phyloP scores from a whole-genome alignment of 2,888 invertebrate genomes.

The Melikaiella ostensackeni region DNA sequence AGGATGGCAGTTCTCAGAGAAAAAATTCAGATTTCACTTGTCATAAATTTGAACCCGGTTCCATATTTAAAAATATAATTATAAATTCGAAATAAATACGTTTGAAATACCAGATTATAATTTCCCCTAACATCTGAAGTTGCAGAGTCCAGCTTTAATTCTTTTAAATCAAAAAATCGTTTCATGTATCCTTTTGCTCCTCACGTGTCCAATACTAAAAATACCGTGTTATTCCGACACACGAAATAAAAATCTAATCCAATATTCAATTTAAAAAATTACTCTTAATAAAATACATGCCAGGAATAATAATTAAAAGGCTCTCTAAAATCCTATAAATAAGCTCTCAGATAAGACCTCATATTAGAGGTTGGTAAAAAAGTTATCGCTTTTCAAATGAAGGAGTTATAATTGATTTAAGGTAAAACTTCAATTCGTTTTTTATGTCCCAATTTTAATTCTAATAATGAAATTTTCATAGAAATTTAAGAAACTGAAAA shows the following conservation, averaged over 20 bases:
- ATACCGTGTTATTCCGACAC: neutral
- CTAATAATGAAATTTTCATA: too few species aligned
- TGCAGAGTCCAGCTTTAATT: neutral
- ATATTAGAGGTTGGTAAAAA: too few species aligned
- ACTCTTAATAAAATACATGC: neutral
- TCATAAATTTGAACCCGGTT: too few species aligned
- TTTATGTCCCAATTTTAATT: too few species aligned
- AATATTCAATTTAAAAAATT: neutral
- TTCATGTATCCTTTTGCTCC: neutral
- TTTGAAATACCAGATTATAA: neutral
- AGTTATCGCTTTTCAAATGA: too few species aligned
- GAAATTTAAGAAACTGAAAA: too few species aligned
- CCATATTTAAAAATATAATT: too few species aligned
- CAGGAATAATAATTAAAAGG: neutral
- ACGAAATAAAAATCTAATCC: neutral
- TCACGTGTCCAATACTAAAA: neutral
- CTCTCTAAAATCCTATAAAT: neutral
- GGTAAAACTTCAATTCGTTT: too few species aligned
- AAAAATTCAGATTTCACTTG: too few species aligned
- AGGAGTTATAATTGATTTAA: too few species aligned
- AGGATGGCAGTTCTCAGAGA: too few species aligned
- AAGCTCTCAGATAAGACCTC: neutral
- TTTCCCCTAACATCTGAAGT: neutral
- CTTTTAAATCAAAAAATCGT: neutral
- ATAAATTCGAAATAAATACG: too few species aligned